Base-by-base conservation (phyloP, 2,113 vertebrate genomes). In the Solea senegalensis region DNA sequence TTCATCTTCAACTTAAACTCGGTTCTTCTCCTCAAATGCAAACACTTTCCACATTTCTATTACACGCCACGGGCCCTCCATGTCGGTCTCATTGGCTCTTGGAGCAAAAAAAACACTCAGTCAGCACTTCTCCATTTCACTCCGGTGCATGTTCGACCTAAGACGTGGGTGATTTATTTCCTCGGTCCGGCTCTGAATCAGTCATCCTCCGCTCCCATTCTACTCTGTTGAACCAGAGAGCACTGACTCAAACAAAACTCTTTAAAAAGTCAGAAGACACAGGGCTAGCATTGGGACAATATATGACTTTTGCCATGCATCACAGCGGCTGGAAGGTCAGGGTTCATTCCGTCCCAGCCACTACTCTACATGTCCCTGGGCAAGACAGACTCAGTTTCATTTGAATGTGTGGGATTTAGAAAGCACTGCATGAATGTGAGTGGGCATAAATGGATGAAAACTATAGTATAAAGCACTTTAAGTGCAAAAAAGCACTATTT, bases 111-210 rank as follows among this genome's bases (percentile, higher is more conserved):
- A 52, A 45, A 72, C 34, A 59, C 10, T 27, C 51, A 90, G 72
- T 91, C 86, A 89, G 73, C 83, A 69, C 27, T 34, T 73, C 40
- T 34, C 34, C 34, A 34, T 34, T 34, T 34, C 34, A 34, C 34
- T 34, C 34, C 5, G 34, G 34, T 27, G 14, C 39, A 21, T 64
- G 43, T 56, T 74, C 2, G 52, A 69, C 67, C 74, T 50, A 49
- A 58, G 46, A 28, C 45, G n/a, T 74, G 74, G 72, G 57, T 50
- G 81, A 69, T 84, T 83, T 56, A 41, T 56, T 82, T 50, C 74
- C 66, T 59, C 62, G 27, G 51, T 57, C 55, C 14, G 65, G 14
- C 8, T 77, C 56, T 15, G 41, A 69, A 87, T 85, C 15, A 61
- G 80, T 87, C 63, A 77, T 78, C 78, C 45, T 44, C 60, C 39